A percentile compares a stretch with the other conserved stretches of the same genome.
Conservation (phyloP, 2,888 invertebrate genomes). For the Pediacus dermestoides region DNA sequence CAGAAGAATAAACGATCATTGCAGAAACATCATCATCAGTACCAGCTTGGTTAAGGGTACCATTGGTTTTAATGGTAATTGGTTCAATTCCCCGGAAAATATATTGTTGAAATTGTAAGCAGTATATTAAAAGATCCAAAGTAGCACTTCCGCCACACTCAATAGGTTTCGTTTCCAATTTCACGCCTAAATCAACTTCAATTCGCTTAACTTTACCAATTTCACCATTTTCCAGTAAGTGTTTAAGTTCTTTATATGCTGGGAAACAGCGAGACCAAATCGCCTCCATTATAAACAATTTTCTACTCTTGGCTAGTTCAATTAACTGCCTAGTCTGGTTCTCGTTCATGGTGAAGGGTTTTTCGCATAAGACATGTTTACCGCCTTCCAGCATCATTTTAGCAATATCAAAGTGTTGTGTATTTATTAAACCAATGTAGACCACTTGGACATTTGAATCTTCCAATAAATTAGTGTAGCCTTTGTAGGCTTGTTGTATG, state of each 20-base stretch:
- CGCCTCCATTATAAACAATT: slow-evolving; percentile 82
- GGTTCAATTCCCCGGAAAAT: slow-evolving; percentile 67
- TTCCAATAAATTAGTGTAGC: slow-evolving; percentile 73
- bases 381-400: slow-evolving; percentile 73
- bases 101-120: slow-evolving; percentile 66
- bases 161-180: slow-evolving; percentile 51
- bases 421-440: slow-evolving; percentile 76
- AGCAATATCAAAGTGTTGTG: slow-evolving; percentile 66
- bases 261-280: slow-evolving; percentile 87
- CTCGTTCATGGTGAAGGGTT: slow-evolving; percentile 78
- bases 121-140: slow-evolving; percentile 72
- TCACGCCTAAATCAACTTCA: slow-evolving; percentile 65
- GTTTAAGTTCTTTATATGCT: slow-evolving; percentile 64
- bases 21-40: slow-evolving; percentile 66
- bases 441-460: slow-evolving; percentile 76
- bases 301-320: slow-evolving; percentile 64
- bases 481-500: slow-evolving; percentile 68
- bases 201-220: slow-evolving; percentile 71
- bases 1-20: slow-evolving; percentile 59
- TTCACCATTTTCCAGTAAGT: slow-evolving; percentile 61
- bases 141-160: slow-evolving; percentile 70
- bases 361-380: slow-evolving; percentile 88
- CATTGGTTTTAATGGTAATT: slow-evolving; percentile 60
- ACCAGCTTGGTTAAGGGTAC: slow-evolving; percentile 65
- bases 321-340: slow-evolving; percentile 70